Percentiles rank a stretch among this genome's conserved stretches.
Evolutionary conservation across 2,797 vertebrate species (phyloP).

Genomic region (Danio jaintianensis): DNA sequence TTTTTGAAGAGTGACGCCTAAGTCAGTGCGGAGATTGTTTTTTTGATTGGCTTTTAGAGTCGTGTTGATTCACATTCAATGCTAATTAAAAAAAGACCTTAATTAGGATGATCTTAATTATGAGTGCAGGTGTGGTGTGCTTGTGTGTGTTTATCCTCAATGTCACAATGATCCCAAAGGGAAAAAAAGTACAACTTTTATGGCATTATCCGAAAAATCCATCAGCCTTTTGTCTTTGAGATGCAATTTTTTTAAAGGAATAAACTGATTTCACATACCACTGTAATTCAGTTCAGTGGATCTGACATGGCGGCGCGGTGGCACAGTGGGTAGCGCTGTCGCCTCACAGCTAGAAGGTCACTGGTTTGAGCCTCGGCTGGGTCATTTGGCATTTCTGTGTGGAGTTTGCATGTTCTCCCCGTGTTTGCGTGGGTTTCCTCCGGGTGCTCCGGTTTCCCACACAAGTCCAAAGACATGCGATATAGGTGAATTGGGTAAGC

Average conservation of each 20-base stretch:
- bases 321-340: too few relatives aligned
- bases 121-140: background rate
- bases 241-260: background rate
- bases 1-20: background rate
- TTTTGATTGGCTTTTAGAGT: slow-evolving; percentile 21
- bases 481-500: too few relatives aligned
- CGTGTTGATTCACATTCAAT: background rate
- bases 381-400: too few relatives aligned
- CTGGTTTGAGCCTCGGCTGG: too few relatives aligned
- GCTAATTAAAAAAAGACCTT: slow-evolving; percentile 24
- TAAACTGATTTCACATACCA: background rate
- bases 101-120: slow-evolving; percentile 33
- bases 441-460: too few relatives aligned
- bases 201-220: background rate
- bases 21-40: background rate
- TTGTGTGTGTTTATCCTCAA: background rate
- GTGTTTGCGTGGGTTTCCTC: too few relatives aligned
- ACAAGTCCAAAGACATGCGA: too few relatives aligned
- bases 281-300: background rate
- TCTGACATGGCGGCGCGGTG: too few relatives aligned
- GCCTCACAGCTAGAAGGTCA: too few relatives aligned
- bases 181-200: background rate
- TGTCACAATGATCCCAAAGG: slow-evolving; percentile 4
- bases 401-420: too few relatives aligned
- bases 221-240: background rate